Base-by-base conservation (phyloP, 2,888 invertebrate genomes). In the Sminthurinus aureus region DNA sequence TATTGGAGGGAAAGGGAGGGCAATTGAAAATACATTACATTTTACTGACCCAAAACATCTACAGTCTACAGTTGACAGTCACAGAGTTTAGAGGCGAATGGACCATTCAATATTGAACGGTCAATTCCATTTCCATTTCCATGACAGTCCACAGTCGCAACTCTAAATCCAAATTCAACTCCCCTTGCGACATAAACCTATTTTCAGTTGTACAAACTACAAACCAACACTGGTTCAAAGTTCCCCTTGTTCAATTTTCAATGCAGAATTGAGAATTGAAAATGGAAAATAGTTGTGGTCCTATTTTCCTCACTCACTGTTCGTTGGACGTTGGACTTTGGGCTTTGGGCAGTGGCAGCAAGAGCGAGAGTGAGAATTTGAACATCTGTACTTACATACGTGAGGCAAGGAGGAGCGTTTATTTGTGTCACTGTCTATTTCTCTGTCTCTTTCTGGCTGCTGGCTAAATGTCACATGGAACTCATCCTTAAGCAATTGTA, bases 341-440 rank as follows among this genome's bases (percentile, higher is more conserved):
- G n/a, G 64, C 15, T 12, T 12, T 12, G 58, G 58, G 58, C 9
- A 58, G 58, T 12, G 58, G 58, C 9, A 15, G 58, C 11, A 66
- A 66, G 66, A 22, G 71, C 20, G n/a, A 71, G 71, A 71, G 71
- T 71, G 71, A 71, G 71, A 71, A 71, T 26, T 22, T 71, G 71
- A 24, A 22, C 71, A 71, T 71, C 71, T 71, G 71, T 24, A 38
- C 38, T 38, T 38, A 66, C 15, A 12, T 15, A n/a, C 3, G 2
- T 11, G 20, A 64, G 9, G 9, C 64, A 64, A 64, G 1, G 9
- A 64, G 3, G 1, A 64, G 2, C 13, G 67, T 20, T 6, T 20
- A 20, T 20, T 15, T 20, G 67, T 20, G 67, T 20, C n/a, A 20
- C n/a, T 20, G 67, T 0, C 67, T 38, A 6, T n/a, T n/a, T n/a